A percentile compares a stretch with the other conserved stretches of the same genome.
phyloP scores from a whole-genome alignment of 2,888 invertebrate genomes.

The Rhingia rostrata region DNA sequence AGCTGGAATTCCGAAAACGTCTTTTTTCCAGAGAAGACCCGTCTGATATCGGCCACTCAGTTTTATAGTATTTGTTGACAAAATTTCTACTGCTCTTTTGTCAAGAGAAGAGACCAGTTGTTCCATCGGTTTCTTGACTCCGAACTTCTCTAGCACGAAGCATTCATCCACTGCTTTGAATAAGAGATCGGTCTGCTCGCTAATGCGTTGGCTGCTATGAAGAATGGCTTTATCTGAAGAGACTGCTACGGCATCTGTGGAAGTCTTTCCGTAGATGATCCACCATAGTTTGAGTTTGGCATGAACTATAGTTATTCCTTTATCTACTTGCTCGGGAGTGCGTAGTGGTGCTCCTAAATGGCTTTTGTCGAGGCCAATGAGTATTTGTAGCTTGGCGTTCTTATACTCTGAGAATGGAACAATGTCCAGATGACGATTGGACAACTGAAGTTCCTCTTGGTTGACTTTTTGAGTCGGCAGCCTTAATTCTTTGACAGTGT shows the following conservation, averaged over 20 bases:
- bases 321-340: not conserved
- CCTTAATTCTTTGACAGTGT: no score
- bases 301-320: not conserved
- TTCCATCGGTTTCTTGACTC: slow-evolving; percentile 28
- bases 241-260: not conserved
- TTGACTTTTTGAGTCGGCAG: no score
- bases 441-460: slow-evolving; percentile 32
- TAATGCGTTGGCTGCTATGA: slow-evolving; percentile 20
- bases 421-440: slow-evolving; percentile 3
- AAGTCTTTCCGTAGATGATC: slow-evolving; percentile 6
- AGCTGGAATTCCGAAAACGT: slow-evolving; percentile 34
- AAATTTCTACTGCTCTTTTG: no score
- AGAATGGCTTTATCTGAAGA: slow-evolving; percentile 12
- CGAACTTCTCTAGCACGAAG: slow-evolving; percentile 54
- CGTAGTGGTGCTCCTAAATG: slow-evolving; percentile 26
- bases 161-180: slow-evolving; percentile 50
- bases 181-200: slow-evolving; percentile 20
- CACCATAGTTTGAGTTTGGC: slow-evolving; percentile 25
- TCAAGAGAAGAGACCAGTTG: slow-evolving; percentile 48
- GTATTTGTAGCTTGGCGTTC: slow-evolving; percentile 18
- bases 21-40: slow-evolving; percentile 60
- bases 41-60: no score
- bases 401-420: no score
- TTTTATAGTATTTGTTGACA: no score
- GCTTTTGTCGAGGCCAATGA: slow-evolving; percentile 21